Base-by-base conservation (phyloP, 2,113 vertebrate genomes). In the Elaphurus davidianus region DNA sequence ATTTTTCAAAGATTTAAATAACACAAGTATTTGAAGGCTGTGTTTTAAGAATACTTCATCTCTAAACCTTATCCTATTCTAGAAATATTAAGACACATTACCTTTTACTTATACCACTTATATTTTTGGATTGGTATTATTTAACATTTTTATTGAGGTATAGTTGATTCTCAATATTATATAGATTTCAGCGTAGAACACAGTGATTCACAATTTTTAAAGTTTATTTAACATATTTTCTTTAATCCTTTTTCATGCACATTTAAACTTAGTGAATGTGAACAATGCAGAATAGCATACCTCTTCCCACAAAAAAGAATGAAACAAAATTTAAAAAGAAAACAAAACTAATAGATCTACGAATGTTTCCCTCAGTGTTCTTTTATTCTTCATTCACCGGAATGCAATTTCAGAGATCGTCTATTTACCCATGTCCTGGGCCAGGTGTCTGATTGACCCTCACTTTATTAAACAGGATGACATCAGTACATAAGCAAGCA, bases 241-340 rank as follows among this genome's bases (percentile, higher is more conserved):
- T 86, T 87, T 74, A 94, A 84, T 78, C 9, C 54, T 88, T 94
- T 36, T 82, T 59, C 90, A 27, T 67, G 33, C 17, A 82, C 30
- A 54, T 82, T 81, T 78, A 93, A 82, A 6, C 55, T 95, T 93
- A 97, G 52, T 96, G 93, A 92, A 79, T 79, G 9, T 95, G 28
- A 2, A n/a, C 17, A 87, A 2, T 50, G 36, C 19, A 43, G 55
- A 93, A 40, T 93, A 94, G 50, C 33, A 81, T 43, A 52, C 28
- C 25, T 21, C 1, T 2, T 2, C n/a, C 50, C 33, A 7, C 23
- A 4, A 25, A 8, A 52, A 60, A 91, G 55, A 74, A 82, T 1
- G 23, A 88, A 89, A 40, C 28, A 54, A 59, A 93, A 54, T 21
- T 36, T 81, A 7, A 60, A 40, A 76, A 11, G 33, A 33, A 71